Evolutionary conservation across 2,797 vertebrate genomes (phyloP).

Genomic region (Sandelia bainsii): DNA sequence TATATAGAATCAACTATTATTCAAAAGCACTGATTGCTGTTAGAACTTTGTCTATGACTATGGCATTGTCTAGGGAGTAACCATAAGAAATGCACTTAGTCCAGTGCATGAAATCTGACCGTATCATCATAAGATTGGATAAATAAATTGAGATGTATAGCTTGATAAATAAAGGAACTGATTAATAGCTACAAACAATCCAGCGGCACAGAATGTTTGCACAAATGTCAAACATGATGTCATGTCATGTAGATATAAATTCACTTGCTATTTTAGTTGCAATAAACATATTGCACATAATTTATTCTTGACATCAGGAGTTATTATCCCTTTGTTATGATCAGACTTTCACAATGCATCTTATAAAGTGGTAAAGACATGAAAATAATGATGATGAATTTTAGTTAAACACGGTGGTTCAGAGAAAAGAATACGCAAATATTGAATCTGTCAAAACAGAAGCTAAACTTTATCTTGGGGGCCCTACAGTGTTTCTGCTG

Average conservation of each 20-base stretch:
- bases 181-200: not conserved
- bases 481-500: conserved; percentile 21
- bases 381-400: not conserved
- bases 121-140: not conserved
- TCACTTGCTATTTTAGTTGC: not conserved
- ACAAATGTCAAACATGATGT: not conserved
- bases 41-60: not conserved
- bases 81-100: not conserved
- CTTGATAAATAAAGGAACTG: not conserved
- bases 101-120: not conserved
- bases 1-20: conserved; percentile 11
- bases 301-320: not conserved
- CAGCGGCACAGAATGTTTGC: not conserved
- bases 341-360: not conserved
- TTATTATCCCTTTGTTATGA: not conserved
- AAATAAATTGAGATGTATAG: not conserved
- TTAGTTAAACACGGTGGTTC: conserved; percentile 1
- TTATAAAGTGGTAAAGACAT: not conserved
- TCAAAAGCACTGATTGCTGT: not conserved
- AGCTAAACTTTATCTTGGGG: conserved; percentile 21
- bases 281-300: not conserved
- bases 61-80: not conserved
- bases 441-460: conserved; percentile 3
- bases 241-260: not conserved
- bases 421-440: not conserved